Evolutionary conservation across 1,140 invertebrate genomes (phyloP).

Genomic region (Globodera rostochiensis): DNA sequence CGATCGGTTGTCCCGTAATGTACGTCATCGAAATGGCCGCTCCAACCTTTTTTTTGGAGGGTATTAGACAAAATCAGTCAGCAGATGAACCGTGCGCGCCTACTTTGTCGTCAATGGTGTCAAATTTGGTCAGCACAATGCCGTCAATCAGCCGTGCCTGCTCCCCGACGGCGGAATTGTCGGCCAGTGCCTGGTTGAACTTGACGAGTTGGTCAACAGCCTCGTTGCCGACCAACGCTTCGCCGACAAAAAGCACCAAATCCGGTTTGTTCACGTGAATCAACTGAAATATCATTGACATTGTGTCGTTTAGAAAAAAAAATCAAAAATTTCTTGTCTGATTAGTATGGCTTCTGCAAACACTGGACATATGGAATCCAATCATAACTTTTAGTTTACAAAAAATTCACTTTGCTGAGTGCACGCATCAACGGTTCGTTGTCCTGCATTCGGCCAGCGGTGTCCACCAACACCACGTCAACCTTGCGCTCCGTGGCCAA

Average conservation of each 20-base stretch:
- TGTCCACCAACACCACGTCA: constrained; percentile 93
- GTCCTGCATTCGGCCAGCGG: constrained; percentile 98
- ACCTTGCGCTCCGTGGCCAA: constrained; percentile 78
- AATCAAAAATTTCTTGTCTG: constrained; percentile 11
- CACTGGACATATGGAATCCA: background rate
- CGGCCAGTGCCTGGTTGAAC: constrained; percentile 89
- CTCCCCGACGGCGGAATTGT: constrained; percentile 73
- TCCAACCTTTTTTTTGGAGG: constrained; percentile 75
- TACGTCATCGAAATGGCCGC: constrained; percentile 99
- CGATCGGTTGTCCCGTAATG: constrained; percentile 98
- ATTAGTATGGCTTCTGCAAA: background rate
- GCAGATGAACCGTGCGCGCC: background rate
- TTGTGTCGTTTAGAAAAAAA: constrained; percentile 24
- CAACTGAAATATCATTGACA: constrained; percentile 67
- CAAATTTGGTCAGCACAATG: constrained; percentile 96
- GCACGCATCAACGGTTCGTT: constrained; percentile 98
- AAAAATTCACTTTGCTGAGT: constrained; percentile 77
- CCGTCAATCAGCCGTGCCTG: constrained; percentile 85
- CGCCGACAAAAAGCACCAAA: constrained; percentile 95
- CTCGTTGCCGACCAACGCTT: constrained; percentile 98
- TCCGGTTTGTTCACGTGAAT: constrained; percentile 90
- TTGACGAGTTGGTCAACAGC: constrained; percentile 98
- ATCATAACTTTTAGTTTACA: background rate
- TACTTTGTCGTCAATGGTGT: constrained; percentile 98
- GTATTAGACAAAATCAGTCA: background rate